Base-by-base conservation (phyloP, 2,797 vertebrate species). In the Galagoides demidoff region DNA sequence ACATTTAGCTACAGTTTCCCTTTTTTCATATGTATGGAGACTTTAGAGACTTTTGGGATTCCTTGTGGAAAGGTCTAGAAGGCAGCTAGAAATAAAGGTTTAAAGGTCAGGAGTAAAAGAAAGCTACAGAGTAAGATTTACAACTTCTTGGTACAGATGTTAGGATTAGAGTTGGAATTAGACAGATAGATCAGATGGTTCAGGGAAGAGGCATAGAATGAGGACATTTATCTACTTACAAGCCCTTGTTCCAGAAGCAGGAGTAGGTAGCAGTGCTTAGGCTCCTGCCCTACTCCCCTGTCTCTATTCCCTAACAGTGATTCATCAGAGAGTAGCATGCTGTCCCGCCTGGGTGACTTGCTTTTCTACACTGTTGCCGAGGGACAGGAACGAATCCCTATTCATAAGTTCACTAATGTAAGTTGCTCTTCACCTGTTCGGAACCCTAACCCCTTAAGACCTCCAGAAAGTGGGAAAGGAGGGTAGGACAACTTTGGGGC, bases 331-430 rank as follows among this genome's bases (percentile, higher is more conserved):
- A 98, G 97, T 92, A 95, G 98, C 71, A 98, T 98, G 95, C 98
- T 99, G 92, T 98, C 98, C 16, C 98, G 98, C 90, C 98, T 99
- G 91, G 99, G 99, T 49, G 98, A 99, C 88, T 98, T 99, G 98
- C 99, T 99, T 64, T 99, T 99, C 98, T 99, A 99, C 98, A 99
- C 99, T 74, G 98, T 99, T 96, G 99, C 99, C 4, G 98, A 99
- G 37, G 99, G 99, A 90, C 98, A 99, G 94, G 99, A 99, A 39
- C 98, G 98, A 81, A 98, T 99, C 78, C 99, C 99, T 17, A 98
- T 99, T 84, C 98, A 99, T 93, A 97, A 98, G 95, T 99, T 99
- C 94, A 99, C 98, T 78, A 98, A 98, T 83, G 99, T 99, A 98
- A 99, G 99, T 97, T 68, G n/a, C 23, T 68, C 52, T 76, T 57